Percentiles rank a stretch among this genome's conserved stretches.
phyloP scores from a whole-genome alignment of 2,888 invertebrate species.

The Ptychoptera contaminata region DNA sequence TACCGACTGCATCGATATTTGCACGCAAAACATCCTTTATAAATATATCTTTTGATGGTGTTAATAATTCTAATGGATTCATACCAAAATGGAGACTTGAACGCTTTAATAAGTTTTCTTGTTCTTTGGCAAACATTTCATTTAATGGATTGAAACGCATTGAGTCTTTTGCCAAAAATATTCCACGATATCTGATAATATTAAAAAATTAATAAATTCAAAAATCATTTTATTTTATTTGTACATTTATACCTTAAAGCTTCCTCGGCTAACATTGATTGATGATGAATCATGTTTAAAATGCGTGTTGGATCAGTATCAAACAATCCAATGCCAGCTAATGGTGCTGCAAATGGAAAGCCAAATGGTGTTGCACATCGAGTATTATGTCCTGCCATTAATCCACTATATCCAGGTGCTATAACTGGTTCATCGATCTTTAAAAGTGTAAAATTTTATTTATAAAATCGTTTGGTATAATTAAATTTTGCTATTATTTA shows the following conservation, averaged over 20 bases:
- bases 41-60: too few species aligned
- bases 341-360: conserved; percentile 37
- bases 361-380: conserved; percentile 38
- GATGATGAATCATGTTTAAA: conserved; percentile 36
- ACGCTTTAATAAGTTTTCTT: conserved; percentile 14
- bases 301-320: conserved; percentile 37
- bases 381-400: conserved; percentile 4
- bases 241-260: conserved; percentile 31
- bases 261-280: conserved; percentile 31
- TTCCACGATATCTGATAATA: conserved; percentile 22
- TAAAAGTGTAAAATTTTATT: conserved; percentile 2
- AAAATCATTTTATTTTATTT: conserved; percentile 6
- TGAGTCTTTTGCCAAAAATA: conserved; percentile 24
- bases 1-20: not conserved
- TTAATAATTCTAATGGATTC: not conserved
- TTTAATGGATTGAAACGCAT: conserved; percentile 27
- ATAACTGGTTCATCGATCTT: conserved; percentile 13
- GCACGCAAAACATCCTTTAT: too few species aligned
- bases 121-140: conserved; percentile 29
- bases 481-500: too few species aligned
- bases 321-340: conserved; percentile 27
- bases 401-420: conserved; percentile 13
- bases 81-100: conserved; percentile 1
- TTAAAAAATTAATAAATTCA: conserved; percentile 3
- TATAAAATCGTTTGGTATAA: not conserved